Evolutionary conservation across 2,797 vertebrate species (phyloP), one percentile per base, ranked within the genome.

Genomic region (Tolypeutes matacus): DNA sequence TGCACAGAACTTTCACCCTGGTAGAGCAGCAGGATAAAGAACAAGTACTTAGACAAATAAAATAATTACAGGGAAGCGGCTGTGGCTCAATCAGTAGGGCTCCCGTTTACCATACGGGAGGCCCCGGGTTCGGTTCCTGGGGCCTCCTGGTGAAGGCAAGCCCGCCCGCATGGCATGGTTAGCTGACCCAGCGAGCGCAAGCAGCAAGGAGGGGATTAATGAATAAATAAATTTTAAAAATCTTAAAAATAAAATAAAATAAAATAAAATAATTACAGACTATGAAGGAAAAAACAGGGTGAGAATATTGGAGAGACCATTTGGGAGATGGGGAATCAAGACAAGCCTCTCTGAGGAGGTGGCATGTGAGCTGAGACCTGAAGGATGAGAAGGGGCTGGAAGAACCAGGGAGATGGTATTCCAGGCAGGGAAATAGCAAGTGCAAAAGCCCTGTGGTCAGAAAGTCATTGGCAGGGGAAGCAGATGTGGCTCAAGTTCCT

Each of bases 371-470:
- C 77, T 70, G 67, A 62, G 42, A 72, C 51, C 69, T 77, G 76
- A 89, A 77, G 51, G 70, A 82, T n/a, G 39, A 23, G 51, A 31
- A 53, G 42, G 42, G 76, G 34, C 34, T 25, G 13, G 72, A 62
- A 80, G 56, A 87, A 75, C 25, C 23, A 64, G 72, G 60, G 76
- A 27, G 76, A 73, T 56, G 8, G 14, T 36, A 31, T 69, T 72
- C 62, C 31, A 34, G 70, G n/a, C 12, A 70, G 36, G 65, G 14
- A 31, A 20, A 23, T n/a, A 64, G 67, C 31, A 51, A 42, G 81
- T 51, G 34, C 81, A 77, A 76, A 94, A 49, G 31, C 39, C 80
- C 86, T 39, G 89, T 34, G 92, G 17, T 73, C 72, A 77, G 65
- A 89, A 56, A 80, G 42, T 84, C 8, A 17, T 1, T 18, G 72